phyloP scores from a whole-genome alignment of 1,140 invertebrate species.

The Brachionus rubens region DNA sequence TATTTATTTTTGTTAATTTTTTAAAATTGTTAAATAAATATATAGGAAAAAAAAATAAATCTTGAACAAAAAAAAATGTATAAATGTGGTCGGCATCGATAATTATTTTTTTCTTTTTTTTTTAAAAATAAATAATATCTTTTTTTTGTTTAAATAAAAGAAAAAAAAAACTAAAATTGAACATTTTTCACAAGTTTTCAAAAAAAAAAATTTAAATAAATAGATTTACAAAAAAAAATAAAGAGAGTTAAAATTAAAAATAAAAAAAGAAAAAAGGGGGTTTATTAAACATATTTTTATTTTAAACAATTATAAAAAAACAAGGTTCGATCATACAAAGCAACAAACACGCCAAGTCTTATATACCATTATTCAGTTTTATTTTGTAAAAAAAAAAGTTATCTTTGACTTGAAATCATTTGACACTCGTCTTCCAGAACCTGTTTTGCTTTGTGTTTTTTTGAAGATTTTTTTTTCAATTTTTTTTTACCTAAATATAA shows the following conservation, averaged over 20 bases:
- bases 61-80: background rate
- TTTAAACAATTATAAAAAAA: too few relatives aligned
- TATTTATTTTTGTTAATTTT: background rate
- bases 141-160: slow-evolving; percentile 2
- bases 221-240: slow-evolving; percentile 2
- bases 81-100: slow-evolving; percentile 31
- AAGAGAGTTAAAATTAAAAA: background rate
- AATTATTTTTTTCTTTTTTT: background rate
- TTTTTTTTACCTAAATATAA: too few relatives aligned
- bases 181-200: background rate
- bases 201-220: background rate
- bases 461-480: too few relatives aligned
- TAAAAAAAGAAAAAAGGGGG: too few relatives aligned
- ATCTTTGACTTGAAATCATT: too few relatives aligned
- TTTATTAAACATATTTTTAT: too few relatives aligned
- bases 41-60: background rate
- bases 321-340: too few relatives aligned
- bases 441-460: too few relatives aligned
- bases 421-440: too few relatives aligned
- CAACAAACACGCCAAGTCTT: too few relatives aligned
- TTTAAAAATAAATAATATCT: background rate
- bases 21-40: background rate
- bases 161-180: slow-evolving; percentile 1
- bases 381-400: too few relatives aligned
- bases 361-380: too few relatives aligned